A percentile compares a stretch with the other conserved stretches of the same genome.
Evolutionary conservation across 2,113 vertebrate species (phyloP).

Genomic region (Holacanthus passer): DNA sequence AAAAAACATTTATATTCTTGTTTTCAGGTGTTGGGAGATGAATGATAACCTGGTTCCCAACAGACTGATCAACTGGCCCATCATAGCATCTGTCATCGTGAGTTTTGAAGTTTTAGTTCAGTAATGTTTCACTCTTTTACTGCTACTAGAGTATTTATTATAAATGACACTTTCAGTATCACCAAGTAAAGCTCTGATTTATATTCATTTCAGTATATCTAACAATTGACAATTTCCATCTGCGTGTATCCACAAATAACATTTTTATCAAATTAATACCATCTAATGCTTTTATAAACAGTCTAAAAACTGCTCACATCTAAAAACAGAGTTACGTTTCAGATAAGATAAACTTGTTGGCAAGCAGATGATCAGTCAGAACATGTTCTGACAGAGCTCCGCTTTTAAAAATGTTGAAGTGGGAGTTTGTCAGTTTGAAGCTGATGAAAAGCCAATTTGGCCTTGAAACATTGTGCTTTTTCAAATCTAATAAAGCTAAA

Average conservation of each 20-base stretch:
- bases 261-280: neutral
- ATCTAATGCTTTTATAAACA: conserved; percentile 11
- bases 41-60: conserved; percentile 89
- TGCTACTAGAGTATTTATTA: no score
- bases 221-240: no score
- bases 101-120: no score
- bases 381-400: no score
- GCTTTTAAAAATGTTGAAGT: no score
- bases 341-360: conserved; percentile 2
- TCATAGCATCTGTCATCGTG: conserved; percentile 93
- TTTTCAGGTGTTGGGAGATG: conserved; percentile 92
- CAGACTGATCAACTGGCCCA: conserved; percentile 94
- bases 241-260: neutral
- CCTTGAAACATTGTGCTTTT: neutral
- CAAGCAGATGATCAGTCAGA: conserved; percentile 7
- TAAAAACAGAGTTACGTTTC: conserved; percentile 1
- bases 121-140: no score
- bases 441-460: neutral
- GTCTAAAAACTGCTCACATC: neutral
- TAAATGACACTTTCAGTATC: no score
- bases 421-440: no score
- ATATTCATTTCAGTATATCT: no score
- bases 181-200: no score
- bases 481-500: no score
- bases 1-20: neutral